Base-by-base conservation (phyloP, 2,888 invertebrate genomes). In the Sesamia inferens region DNA sequence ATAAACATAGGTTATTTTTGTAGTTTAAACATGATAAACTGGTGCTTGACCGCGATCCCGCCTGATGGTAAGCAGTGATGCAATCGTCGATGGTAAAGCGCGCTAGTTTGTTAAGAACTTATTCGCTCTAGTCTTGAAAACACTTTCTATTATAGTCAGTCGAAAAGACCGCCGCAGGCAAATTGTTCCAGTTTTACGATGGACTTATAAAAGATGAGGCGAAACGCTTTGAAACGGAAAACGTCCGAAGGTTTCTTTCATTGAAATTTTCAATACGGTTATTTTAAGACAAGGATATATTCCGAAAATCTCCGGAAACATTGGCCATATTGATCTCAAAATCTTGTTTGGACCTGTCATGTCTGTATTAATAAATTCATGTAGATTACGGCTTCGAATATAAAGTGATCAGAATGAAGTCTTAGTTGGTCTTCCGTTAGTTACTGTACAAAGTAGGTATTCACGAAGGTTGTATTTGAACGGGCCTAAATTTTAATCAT, bases 401-500 rank as follows among this genome's bases (percentile, higher is more conserved):
- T 19, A n/a, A 19, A 51, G 22, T 58, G 44, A 55, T 14, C 39
- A 57, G 75, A 69, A 79, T 66, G 55, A 54, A 70, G 13, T 54
- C 61, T 61, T 5, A 31, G 69, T 83, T 83, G 72, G 66, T 77
- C 59, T 77, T 79, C 0, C 10, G 48, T 77, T 58, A 13, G 58
- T 71, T 68, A 51, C 44, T 80, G 64, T 19, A 31, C 51, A 55
- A 65, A 63, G 69, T 3, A 31, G 31, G 3, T 69, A 63, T 69
- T 66, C 24, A 66, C 68, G 42, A 68, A 63, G 65, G 51, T 19
- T 42, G 13, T 31, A 13, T 74, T 47, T 48, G 55, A 58, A 74
- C 54, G 24, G 48, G 14, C 44, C 51, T 47, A 63, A 48, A 85
- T 76, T 74, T 76, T 58, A 74, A 84, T 71, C 74, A 44, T 55